Evolutionary conservation across 2,113 vertebrate genomes (phyloP).

Genomic region (Gadus chalcogrammus): DNA sequence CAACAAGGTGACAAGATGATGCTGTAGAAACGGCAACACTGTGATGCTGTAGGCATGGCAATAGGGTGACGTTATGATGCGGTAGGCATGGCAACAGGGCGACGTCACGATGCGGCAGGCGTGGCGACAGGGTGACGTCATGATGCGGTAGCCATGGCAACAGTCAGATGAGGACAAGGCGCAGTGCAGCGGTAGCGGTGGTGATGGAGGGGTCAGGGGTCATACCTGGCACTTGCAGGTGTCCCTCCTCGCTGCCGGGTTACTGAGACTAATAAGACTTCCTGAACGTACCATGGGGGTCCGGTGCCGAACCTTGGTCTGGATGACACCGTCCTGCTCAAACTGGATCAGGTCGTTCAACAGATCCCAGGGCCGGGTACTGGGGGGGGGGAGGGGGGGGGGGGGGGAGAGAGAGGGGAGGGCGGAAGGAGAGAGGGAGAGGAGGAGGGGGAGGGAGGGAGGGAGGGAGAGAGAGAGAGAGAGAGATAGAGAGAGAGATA

Average conservation of each 20-base stretch:
- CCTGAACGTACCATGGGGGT: slow-evolving; percentile 94
- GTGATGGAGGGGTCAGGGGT: slow-evolving; percentile 18
- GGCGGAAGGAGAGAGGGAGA: not conserved
- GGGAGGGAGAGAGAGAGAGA: too few species aligned
- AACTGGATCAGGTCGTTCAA: slow-evolving; percentile 98
- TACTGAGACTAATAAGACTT: slow-evolving; percentile 84
- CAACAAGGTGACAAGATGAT: too few species aligned
- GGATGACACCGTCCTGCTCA: slow-evolving; percentile 94
- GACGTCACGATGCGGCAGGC: too few species aligned
- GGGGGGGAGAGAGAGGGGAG: not conserved
- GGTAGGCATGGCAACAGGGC: too few species aligned
- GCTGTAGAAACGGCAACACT: too few species aligned
- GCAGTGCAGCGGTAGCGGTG: not conserved
- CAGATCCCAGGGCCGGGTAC: slow-evolving; percentile 96
- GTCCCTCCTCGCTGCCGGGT: slow-evolving; percentile 80
- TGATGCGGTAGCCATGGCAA: too few species aligned
- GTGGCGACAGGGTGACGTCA: too few species aligned
- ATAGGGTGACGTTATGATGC: too few species aligned
- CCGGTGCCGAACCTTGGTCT: slow-evolving; percentile 95
- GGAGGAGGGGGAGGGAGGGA: not conserved
- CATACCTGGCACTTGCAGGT: slow-evolving; percentile 68
- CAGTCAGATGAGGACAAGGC: not conserved
- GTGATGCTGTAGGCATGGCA: too few species aligned
- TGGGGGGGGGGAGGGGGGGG: slow-evolving; percentile 47
- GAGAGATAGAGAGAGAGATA: too few species aligned